phyloP scores from a whole-genome alignment of 2,797 vertebrate species.

The Caiman crocodilus region DNA sequence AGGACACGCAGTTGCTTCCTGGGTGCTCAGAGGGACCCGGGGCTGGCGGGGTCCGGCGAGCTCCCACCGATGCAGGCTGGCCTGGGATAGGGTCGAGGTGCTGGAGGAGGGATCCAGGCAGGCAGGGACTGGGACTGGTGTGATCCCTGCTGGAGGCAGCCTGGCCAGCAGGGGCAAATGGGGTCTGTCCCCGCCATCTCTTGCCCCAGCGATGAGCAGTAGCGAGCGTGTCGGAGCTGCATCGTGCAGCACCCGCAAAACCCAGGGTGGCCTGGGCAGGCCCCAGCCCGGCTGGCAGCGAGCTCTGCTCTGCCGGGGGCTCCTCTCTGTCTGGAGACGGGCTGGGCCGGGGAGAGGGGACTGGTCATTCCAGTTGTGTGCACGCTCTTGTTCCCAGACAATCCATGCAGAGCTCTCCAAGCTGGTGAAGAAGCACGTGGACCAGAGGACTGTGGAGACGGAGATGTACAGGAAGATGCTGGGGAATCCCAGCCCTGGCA shows the following conservation, averaged over 20 bases:
- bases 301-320: background rate
- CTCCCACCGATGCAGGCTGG: too few relatives aligned
- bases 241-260: accelerated
- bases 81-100: background rate
- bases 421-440: slow-evolving; percentile 93
- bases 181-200: accelerated
- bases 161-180: background rate
- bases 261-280: accelerated
- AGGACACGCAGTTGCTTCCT: background rate
- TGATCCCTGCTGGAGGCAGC: accelerated
- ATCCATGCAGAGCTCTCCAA: slow-evolving; percentile 97
- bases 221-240: background rate
- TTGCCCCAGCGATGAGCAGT: background rate
- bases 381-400: slow-evolving; percentile 79
- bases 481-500: slow-evolving; percentile 82
- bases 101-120: background rate
- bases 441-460: slow-evolving; percentile 92
- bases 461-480: slow-evolving; percentile 99
- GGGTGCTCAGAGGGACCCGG: background rate
- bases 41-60: background rate
- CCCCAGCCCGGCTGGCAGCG: too few relatives aligned
- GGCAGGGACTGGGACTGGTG: background rate
- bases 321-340: too few relatives aligned
- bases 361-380: accelerated
- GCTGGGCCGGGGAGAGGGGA: background rate